A percentile compares a stretch with the other conserved stretches of the same genome.
Conservation (phyloP, 2,797 vertebrate species). For the Allobates femoralis region DNA sequence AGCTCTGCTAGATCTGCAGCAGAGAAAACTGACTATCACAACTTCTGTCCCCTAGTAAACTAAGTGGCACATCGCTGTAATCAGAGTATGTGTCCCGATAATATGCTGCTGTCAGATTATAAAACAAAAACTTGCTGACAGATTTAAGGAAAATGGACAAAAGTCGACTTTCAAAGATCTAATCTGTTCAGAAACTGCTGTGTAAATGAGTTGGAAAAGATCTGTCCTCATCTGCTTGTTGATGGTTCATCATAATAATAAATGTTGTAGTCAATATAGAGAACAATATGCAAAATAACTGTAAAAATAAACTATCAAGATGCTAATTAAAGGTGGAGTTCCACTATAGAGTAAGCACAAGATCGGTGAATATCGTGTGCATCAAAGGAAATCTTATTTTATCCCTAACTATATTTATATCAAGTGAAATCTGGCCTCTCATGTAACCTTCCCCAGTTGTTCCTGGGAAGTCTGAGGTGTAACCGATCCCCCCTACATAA, state of each 20-base stretch:
- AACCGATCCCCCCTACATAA: slow-evolving; percentile 66
- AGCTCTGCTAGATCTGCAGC: too few relatives aligned
- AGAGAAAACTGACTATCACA: too few relatives aligned
- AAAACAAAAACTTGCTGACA: too few relatives aligned
- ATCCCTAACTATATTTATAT: slow-evolving; percentile 44
- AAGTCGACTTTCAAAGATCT: too few relatives aligned
- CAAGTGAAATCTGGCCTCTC: slow-evolving; percentile 40
- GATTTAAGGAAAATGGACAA: too few relatives aligned
- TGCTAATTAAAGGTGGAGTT: background rate
- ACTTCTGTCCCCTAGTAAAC: too few relatives aligned
- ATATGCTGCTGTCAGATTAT: too few relatives aligned
- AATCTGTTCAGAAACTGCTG: too few relatives aligned
- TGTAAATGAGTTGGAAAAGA: background rate
- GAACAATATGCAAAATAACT: background rate
- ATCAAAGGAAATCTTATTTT: slow-evolving; percentile 30
- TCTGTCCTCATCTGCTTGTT: background rate
- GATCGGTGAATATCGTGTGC: background rate
- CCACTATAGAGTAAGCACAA: background rate
- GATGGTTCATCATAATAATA: background rate
- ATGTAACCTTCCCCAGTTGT: slow-evolving; percentile 67
- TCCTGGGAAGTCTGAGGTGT: slow-evolving; percentile 60
- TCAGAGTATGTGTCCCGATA: too few relatives aligned
- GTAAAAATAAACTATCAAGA: background rate
- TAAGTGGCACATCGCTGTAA: too few relatives aligned
- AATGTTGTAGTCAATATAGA: background rate